Conservation (phyloP, 2,888 invertebrate species). For the Cordylochernes scorpioides region DNA sequence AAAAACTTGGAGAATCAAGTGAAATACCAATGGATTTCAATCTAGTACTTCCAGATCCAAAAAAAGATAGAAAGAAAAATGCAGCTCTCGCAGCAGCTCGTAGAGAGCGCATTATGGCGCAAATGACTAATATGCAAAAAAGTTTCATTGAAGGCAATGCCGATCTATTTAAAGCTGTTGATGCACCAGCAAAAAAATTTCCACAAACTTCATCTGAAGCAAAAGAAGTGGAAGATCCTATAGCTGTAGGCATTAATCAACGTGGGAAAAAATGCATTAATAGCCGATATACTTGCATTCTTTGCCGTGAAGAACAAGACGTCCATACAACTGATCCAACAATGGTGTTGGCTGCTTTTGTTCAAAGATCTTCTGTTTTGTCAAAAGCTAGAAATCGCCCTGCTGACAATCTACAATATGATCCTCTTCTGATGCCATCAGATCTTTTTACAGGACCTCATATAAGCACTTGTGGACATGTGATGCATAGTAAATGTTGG, state of each 20-base stretch:
- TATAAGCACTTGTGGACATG: slow-evolving; percentile 83
- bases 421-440: slow-evolving; percentile 22
- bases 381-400: slow-evolving; percentile 20
- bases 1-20: slow-evolving; percentile 4
- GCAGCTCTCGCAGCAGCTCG: slow-evolving; percentile 59
- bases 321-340: slow-evolving; percentile 39
- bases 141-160: slow-evolving; percentile 71
- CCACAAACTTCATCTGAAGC: too few relatives aligned
- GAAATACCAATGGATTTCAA: slow-evolving; percentile 1
- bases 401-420: slow-evolving; percentile 14
- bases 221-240: slow-evolving; percentile 7
- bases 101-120: slow-evolving; percentile 67
- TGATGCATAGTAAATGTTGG: slow-evolving; percentile 88
- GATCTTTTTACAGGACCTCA: slow-evolving; percentile 37
- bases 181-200: slow-evolving; percentile 10
- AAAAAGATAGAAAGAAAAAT: slow-evolving; percentile 41
- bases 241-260: slow-evolving; percentile 11
- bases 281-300: slow-evolving; percentile 35
- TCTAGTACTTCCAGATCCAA: slow-evolving; percentile 4
- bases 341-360: slow-evolving; percentile 67
- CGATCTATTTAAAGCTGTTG: slow-evolving; percentile 43
- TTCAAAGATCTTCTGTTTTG: slow-evolving; percentile 65
- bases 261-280: slow-evolving; percentile 5
- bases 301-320: slow-evolving; percentile 76
- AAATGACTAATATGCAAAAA: slow-evolving; percentile 73